Base-by-base conservation (phyloP, 1,140 invertebrate species). In the Drosophila virilis region DNA sequence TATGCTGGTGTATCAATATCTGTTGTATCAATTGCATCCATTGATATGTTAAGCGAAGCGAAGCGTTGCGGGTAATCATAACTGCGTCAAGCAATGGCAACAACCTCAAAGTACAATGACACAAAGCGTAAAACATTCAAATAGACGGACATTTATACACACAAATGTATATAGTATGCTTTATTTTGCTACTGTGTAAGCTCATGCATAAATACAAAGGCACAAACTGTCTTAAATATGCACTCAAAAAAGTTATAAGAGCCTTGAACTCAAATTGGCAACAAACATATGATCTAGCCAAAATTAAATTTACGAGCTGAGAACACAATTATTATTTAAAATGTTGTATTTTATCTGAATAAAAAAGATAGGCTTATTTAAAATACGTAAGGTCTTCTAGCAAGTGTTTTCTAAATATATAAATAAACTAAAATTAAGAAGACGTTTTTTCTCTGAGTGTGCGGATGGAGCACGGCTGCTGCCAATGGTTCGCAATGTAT, bases 151-250 rank as follows among this genome's bases (percentile, higher is more conserved):
- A 54, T 10, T 9, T 15, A 55, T 17, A 10, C 35, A 38, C 32
- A 38, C 10, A 10, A 37, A 57, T 12, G 12, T 0, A 40, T 40
- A 43, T 35, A 37, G n/a, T 35, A 22, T 51, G 48, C 35, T 37
- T 38, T 66, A 22, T 60, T 40, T 38, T 28, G 55, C 64, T 68
- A 42, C 55, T 37, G 55, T 61, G 15, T 48, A 55, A 62, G 43
- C 70, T 57, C 51, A 43, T 69, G 75, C 81, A 85, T 76, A 65
- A 76, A 76, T 69, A 80, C 76, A 77, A 67, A 43, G 35, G 40
- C 57, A 62, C 37, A 62, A 54, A 37, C 59, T 43, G 59, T 55
- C 58, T 77, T 12, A 13, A 22, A 46, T 55, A 64, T 62, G 38
- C 32, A 67, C 13, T 45, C 13, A 7, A 7, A 45, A 45, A 8